phyloP scores from a whole-genome alignment of 2,888 invertebrate species.

The Eupithecia inturbata region DNA sequence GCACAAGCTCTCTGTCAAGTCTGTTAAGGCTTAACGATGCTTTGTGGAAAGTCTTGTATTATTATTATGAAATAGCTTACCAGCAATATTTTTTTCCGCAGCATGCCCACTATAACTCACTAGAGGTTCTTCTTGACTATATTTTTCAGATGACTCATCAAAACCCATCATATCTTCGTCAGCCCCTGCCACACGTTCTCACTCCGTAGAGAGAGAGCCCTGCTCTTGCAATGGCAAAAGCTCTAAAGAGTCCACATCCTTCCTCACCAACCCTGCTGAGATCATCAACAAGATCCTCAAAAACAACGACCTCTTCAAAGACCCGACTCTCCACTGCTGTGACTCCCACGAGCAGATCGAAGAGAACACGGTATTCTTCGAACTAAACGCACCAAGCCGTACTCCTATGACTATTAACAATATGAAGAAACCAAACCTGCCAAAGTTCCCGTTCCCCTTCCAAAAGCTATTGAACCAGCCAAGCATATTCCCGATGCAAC shows the following conservation, averaged over 20 bases:
- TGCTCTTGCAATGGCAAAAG: slow-evolving; percentile 64
- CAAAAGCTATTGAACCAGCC: slow-evolving; percentile 12
- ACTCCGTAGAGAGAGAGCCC: slow-evolving; percentile 52
- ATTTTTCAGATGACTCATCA: slow-evolving; percentile 3
- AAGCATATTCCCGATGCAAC: slow-evolving; percentile 44
- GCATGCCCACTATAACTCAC: not conserved
- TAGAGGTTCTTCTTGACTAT: not conserved
- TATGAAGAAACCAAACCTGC: slow-evolving; percentile 23
- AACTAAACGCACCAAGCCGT: slow-evolving; percentile 56
- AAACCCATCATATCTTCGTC: not conserved
- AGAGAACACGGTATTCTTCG: slow-evolving; percentile 65
- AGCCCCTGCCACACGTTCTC: slow-evolving; percentile 30
- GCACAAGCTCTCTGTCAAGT: not conserved
- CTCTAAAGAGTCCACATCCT: slow-evolving; percentile 48
- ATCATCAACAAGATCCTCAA: slow-evolving; percentile 65
- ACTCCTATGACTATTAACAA: slow-evolving; percentile 36
- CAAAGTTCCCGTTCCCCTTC: slow-evolving; percentile 15
- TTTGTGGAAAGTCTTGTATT: not conserved
- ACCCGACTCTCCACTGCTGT: slow-evolving; percentile 66
- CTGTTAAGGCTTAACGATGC: not conserved
- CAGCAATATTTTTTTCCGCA: not conserved
- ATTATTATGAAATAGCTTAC: not conserved
- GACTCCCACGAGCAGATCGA: slow-evolving; percentile 68
- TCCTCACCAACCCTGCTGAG: slow-evolving; percentile 56
- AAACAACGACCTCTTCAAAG: slow-evolving; percentile 66